Evolutionary conservation across 2,888 invertebrate species (phyloP).

Genomic region (Apantesis nais): DNA sequence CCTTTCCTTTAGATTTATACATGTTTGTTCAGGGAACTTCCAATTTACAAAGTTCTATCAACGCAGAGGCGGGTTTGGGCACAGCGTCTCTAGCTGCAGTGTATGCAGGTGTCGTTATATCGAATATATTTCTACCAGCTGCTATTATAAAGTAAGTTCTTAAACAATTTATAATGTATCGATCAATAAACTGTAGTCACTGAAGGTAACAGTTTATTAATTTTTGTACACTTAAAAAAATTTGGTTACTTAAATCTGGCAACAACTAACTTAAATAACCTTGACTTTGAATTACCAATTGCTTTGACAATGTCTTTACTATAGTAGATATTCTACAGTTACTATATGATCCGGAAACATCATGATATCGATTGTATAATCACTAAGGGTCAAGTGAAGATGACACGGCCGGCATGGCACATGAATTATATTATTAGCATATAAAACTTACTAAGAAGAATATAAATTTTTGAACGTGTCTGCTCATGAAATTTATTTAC

Average conservation of each 20-base stretch:
- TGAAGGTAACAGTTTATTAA: not conserved
- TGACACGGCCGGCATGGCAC: not conserved
- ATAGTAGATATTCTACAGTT: not conserved
- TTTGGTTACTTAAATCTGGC: not conserved
- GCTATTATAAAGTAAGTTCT: conserved; percentile 77
- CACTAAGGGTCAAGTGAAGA: not conserved
- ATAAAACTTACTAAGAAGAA: not conserved
- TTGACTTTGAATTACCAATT: too few species aligned
- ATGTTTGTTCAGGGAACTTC: conserved; percentile 74
- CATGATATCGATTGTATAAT: not conserved
- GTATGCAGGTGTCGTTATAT: conserved; percentile 79
- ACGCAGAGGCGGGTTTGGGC: conserved; percentile 80
- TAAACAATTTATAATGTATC: not conserved
- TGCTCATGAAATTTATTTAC: not conserved
- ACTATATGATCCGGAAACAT: not conserved
- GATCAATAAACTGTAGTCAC: not conserved
- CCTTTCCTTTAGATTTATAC: not conserved
- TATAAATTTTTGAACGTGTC: not conserved
- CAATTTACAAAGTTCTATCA: conserved; percentile 83
- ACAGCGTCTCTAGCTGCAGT: conserved; percentile 81
- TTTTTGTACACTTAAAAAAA: not conserved
- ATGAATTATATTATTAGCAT: not conserved
- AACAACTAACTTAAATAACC: too few species aligned
- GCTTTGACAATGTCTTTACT: too few species aligned
- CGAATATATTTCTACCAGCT: conserved; percentile 80